Conservation (phyloP, 2,888 invertebrate genomes). For the Drosophila hamatofila region DNA sequence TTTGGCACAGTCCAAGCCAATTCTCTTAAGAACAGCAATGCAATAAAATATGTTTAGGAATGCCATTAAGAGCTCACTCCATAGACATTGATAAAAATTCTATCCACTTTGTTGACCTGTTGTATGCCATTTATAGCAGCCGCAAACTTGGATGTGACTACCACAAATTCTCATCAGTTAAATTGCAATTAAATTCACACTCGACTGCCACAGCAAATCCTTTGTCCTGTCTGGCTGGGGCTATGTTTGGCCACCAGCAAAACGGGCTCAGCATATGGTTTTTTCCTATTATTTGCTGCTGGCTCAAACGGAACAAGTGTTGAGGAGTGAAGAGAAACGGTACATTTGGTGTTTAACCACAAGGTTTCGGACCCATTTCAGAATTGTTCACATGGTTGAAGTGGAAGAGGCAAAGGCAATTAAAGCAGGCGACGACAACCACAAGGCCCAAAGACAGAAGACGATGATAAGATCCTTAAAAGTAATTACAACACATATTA, state of each 20-base stretch:
- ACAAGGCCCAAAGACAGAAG: background rate
- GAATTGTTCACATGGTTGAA: slow-evolving; percentile 44
- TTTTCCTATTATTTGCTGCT: slow-evolving; percentile 19
- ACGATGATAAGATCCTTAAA: slow-evolving; percentile 65
- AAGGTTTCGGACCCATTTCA: slow-evolving; percentile 23
- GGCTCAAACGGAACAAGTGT: slow-evolving; percentile 32
- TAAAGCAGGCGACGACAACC: slow-evolving; percentile 10
- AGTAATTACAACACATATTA: slow-evolving; percentile 77
- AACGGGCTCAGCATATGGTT: slow-evolving; percentile 46
- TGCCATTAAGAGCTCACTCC: background rate
- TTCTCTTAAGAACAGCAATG: background rate
- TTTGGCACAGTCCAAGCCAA: too few relatives aligned
- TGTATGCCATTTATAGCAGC: background rate
- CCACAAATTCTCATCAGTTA: slow-evolving; percentile 41
- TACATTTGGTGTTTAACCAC: slow-evolving; percentile 54
- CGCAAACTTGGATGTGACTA: background rate
- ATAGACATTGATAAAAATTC: slow-evolving; percentile 1
- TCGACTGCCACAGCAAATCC: slow-evolving; percentile 15
- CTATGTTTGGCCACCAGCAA: slow-evolving; percentile 1
- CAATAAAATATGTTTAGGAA: background rate
- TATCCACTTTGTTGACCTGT: background rate
- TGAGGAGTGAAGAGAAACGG: background rate
- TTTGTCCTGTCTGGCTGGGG: slow-evolving; percentile 15
- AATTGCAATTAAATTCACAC: slow-evolving; percentile 71
- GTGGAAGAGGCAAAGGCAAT: slow-evolving; percentile 36